A percentile compares a stretch with the other conserved stretches of the same genome.
Evolutionary conservation across 1,140 invertebrate species (phyloP).

Genomic region (Meloidogyne exigua): DNA sequence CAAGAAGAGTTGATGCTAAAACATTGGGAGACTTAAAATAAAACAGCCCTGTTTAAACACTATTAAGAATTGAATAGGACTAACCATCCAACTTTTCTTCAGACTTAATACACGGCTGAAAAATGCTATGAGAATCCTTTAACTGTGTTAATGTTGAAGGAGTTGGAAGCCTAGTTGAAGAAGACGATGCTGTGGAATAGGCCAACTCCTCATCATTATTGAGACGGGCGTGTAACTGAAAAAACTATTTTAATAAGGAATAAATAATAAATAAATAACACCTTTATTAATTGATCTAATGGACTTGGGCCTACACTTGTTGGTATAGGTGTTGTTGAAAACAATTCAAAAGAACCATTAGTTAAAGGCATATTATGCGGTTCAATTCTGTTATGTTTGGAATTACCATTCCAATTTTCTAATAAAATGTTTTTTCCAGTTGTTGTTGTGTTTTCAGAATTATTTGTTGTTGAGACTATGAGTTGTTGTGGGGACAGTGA

Average conservation of each 20-base stretch:
- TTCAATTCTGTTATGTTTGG: background rate
- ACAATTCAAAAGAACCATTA: background rate
- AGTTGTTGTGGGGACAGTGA: background rate
- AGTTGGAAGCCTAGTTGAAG: background rate
- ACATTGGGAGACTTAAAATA: background rate
- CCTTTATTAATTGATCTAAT: constrained; percentile 16
- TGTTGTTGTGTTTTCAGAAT: background rate
- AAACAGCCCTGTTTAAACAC: too few relatives aligned
- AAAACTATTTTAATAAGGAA: background rate
- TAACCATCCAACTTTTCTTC: background rate
- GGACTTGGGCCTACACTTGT: constrained; percentile 3
- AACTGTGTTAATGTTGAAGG: background rate
- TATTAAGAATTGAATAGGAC: too few relatives aligned
- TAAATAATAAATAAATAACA: background rate
- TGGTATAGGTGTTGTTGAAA: background rate
- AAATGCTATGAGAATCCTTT: background rate
- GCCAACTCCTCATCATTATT: constrained; percentile 3
- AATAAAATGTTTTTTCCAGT: background rate
- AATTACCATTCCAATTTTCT: background rate
- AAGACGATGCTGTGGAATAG: background rate
- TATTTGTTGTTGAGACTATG: background rate
- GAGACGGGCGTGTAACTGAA: constrained; percentile 19
- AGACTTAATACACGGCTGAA: background rate
- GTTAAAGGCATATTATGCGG: background rate
- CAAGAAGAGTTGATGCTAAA: constrained; percentile 8